A percentile compares a stretch with the other conserved stretches of the same genome.
Conservation (phyloP, 2,113 vertebrate species). For the Chamaea fasciata region DNA sequence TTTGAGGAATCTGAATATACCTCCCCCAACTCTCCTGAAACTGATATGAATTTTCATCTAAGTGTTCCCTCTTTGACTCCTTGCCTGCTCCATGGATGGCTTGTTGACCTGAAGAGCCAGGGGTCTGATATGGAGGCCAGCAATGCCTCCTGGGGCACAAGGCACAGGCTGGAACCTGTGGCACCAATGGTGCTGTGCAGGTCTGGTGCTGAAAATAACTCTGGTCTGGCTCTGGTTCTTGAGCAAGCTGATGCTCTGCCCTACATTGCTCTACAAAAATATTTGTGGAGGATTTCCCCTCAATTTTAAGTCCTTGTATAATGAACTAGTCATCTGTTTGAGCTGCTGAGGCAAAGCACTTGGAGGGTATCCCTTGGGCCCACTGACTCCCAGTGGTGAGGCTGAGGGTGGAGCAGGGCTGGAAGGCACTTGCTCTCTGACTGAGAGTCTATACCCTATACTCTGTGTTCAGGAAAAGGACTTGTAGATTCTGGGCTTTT, state of each 20-base stretch:
- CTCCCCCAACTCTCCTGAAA: not conserved
- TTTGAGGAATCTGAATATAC: not conserved
- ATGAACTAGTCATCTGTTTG: not conserved
- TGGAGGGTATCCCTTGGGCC: not conserved
- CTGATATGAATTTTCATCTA: not conserved
- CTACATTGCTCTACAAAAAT: not conserved
- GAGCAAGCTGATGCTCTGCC: not conserved
- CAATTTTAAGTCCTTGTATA: not conserved
- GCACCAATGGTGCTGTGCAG: not conserved
- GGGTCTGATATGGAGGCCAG: not conserved
- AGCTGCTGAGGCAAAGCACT: not conserved
- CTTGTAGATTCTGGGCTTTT: not conserved
- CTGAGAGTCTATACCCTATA: not conserved
- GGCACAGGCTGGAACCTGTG: not conserved
- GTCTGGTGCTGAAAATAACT: not conserved
- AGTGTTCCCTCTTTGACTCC: not conserved
- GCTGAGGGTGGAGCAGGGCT: not conserved
- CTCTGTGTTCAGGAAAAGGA: not conserved
- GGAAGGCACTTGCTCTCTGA: not conserved
- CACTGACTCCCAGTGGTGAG: not conserved
- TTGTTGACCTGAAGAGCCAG: not conserved
- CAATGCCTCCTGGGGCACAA: not conserved
- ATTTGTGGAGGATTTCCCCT: accelerated
- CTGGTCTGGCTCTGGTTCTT: not conserved
- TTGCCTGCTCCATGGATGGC: not conserved